Conservation (phyloP, 2,797 vertebrate genomes). For the Hydrolagus colliei region DNA sequence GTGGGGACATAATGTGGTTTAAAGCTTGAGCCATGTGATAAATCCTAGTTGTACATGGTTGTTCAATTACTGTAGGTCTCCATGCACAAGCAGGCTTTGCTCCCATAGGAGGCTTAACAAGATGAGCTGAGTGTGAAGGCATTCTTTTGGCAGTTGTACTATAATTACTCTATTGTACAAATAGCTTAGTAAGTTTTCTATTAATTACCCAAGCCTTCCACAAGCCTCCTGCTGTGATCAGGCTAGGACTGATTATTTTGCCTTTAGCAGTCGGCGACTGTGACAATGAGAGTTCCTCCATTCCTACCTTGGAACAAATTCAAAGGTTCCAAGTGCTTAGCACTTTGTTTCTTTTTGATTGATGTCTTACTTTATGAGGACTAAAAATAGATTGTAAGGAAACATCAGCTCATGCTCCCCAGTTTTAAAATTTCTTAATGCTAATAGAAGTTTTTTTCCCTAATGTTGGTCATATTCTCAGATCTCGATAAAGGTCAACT, state of each 20-base stretch:
- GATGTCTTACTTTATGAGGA: constrained; percentile 3
- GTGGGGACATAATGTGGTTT: neutral
- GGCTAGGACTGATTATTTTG: constrained; percentile 29
- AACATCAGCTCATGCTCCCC: neutral
- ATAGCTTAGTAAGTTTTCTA: constrained; percentile 38
- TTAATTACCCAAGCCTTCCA: constrained; percentile 38
- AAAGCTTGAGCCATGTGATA: constrained; percentile 21
- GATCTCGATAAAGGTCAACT: neutral
- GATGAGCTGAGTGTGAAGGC: constrained; percentile 31
- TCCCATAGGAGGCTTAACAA: constrained; percentile 30
- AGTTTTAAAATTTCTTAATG: neutral
- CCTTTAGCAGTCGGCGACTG: constrained; percentile 12
- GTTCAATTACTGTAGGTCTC: constrained; percentile 22
- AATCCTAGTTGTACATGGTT: neutral
- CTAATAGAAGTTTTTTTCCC: neutral
- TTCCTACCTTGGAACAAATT: constrained; percentile 11
- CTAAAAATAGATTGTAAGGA: neutral
- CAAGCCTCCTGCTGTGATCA: constrained; percentile 35
- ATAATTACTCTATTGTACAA: constrained; percentile 42
- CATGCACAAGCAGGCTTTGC: neutral
- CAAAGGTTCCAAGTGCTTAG: constrained; percentile 4
- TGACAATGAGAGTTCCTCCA: neutral
- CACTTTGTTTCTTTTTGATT: neutral
- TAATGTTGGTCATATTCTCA: neutral
- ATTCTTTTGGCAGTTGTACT: constrained; percentile 32